These are phyloP conservation scores for Leucoma salicis DNA, from an alignment of 2,888 invertebrate genomes.

Conservation along the genomic window DNA sequence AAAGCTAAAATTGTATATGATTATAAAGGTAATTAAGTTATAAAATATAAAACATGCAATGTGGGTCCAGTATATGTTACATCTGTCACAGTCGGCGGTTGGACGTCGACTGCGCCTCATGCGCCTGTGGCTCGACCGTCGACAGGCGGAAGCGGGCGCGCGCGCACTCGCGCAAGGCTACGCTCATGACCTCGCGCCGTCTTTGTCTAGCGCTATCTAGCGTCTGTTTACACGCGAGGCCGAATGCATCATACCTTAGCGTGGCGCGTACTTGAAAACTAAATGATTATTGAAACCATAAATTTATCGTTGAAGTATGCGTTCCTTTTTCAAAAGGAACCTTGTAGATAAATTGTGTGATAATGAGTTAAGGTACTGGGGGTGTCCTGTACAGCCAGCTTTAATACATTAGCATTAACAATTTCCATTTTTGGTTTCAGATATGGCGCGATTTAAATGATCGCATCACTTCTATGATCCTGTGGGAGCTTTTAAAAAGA, in stretches of 20 bases:
- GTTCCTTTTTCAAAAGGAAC: conserved; percentile 48
- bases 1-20: background rate
- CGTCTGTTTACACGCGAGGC: conserved; percentile 79
- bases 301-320: conserved; percentile 47
- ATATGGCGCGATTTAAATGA: conserved; percentile 64
- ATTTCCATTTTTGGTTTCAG: conserved; percentile 39
- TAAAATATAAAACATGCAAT: background rate
- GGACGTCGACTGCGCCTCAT: conserved; percentile 42
- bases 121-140: conserved; percentile 49
- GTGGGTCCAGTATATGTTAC: conserved; percentile 8
- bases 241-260: conserved; percentile 78
- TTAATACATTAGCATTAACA: background rate
- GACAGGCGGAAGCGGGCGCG: conserved; percentile 75
- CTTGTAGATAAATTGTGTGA: conserved; percentile 58
- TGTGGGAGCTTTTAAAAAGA: conserved; percentile 53
- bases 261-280: conserved; percentile 58
- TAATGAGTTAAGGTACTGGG: conserved; percentile 40
- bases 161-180: conserved; percentile 79
- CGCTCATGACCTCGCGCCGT: conserved; percentile 81
- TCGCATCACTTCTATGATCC: conserved; percentile 55
- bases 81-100: conserved; percentile 46
- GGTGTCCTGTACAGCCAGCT: conserved; percentile 17
- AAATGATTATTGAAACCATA: conserved; percentile 64
- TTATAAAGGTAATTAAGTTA: conserved; percentile 3
- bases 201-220: conserved; percentile 81